Evolutionary conservation across 1,140 invertebrate species (phyloP), one percentile per base, ranked within the genome.

Genomic region (Neodiprion lecontei): DNA sequence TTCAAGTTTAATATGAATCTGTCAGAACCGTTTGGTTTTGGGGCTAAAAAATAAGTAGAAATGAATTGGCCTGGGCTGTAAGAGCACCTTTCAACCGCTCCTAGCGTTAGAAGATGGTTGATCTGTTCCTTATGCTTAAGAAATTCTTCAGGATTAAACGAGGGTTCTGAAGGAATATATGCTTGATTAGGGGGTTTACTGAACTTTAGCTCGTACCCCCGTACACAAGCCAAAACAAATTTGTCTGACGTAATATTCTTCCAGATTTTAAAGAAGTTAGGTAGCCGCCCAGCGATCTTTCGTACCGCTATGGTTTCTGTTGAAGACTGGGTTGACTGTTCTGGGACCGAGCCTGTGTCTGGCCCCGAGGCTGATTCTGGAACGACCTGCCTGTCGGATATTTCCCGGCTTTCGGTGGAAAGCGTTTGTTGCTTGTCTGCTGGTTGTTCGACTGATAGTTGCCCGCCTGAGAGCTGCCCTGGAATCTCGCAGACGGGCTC

Each of bases 171-270:
- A 21, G 17, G 17, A 53, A 53, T 53, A 14, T 11, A 53, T 53
- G 50, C n/a, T 2, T 53, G 50, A 10, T 53, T 53, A 53, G 50
- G 50, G 50, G 50, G 10, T 11, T n/a, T 53, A 53, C 50, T 53
- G 50, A 53, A 53, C 50, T 53, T 53, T 11, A 10, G 50, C 50
- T 11, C 10, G 50, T n/a, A 53, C 10, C 10, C 10, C 10, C 50
- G 1, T 11, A 21, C 17, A 21, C 17, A 21, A 21, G 17, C 17
- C 17, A 21, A 21, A 21, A 21, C 17, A 21, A 21, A 53, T 53
- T n/a, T 53, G n/a, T 53, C 50, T 53, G 50, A 53, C 50, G 50
- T 53, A 53, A 53, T 53, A 14, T 53, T 53, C n/a, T 53, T 53
- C 50, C 50, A 53, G n/a, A 11, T 53, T 53, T n/a, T 10, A 53